Percentiles rank a stretch among this genome's conserved stretches.
phyloP scores from a whole-genome alignment of 2,888 invertebrate genomes.

The Sericinus montela region DNA sequence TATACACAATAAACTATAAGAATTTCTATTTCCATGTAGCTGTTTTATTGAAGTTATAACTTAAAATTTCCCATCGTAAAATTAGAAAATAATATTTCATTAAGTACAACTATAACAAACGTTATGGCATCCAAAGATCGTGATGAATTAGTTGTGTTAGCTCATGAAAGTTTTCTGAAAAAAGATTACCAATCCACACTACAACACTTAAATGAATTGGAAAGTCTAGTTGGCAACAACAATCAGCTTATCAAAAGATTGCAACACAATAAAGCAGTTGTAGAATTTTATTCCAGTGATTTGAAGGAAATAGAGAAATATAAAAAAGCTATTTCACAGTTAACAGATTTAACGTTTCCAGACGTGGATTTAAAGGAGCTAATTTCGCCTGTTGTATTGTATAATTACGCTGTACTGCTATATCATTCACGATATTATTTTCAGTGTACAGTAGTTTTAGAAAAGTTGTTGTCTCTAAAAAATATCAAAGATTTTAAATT shows the following conservation, averaged over 20 bases:
- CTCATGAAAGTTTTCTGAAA: slow-evolving; percentile 81
- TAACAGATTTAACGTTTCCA: slow-evolving; percentile 76
- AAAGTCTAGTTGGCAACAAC: slow-evolving; percentile 58
- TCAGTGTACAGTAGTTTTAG: slow-evolving; percentile 75
- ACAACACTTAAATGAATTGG: slow-evolving; percentile 82
- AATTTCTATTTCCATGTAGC: too few relatives aligned
- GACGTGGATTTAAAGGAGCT: slow-evolving; percentile 61
- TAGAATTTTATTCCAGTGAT: slow-evolving; percentile 87
- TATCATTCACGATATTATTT: slow-evolving; percentile 88
- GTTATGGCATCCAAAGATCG: slow-evolving; percentile 17
- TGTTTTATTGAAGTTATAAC: too few relatives aligned
- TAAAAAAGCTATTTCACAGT: slow-evolving; percentile 81
- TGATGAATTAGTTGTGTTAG: slow-evolving; percentile 79
- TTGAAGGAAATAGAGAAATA: slow-evolving; percentile 86
- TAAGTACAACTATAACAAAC: too few relatives aligned
- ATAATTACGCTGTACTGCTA: slow-evolving; percentile 88
- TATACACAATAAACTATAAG: too few relatives aligned
- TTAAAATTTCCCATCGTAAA: too few relatives aligned
- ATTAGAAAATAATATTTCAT: too few relatives aligned
- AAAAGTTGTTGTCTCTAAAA: slow-evolving; percentile 55
- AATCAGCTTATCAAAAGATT: slow-evolving; percentile 83
- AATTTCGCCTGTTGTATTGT: slow-evolving; percentile 75
- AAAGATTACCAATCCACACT: slow-evolving; percentile 82
- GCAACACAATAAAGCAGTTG: slow-evolving; percentile 90
- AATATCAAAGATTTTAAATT: slow-evolving; percentile 60